Conservation (phyloP, 2,888 invertebrate species). For the Aphodius sticticus region DNA sequence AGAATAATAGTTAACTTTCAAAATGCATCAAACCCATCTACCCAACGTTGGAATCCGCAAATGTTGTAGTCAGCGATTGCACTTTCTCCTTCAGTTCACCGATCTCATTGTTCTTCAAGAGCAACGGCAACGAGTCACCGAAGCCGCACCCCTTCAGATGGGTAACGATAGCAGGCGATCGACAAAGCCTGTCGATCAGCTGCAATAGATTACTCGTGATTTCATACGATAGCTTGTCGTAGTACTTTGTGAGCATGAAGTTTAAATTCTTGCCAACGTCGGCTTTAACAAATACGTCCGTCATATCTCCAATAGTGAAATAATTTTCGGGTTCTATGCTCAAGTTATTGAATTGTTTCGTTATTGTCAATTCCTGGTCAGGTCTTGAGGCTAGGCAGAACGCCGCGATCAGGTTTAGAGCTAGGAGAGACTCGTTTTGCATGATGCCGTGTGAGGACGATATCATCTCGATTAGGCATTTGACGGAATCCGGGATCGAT, state of each 20-base stretch:
- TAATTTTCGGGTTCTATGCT: conserved; percentile 25
- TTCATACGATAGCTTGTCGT: conserved; percentile 54
- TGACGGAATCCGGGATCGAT: conserved; percentile 73
- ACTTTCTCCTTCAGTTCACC: conserved; percentile 35
- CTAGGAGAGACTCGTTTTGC: conserved; percentile 84
- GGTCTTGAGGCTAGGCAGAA: conserved; percentile 26
- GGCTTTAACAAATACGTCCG: conserved; percentile 48
- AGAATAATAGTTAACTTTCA: conserved; percentile 18
- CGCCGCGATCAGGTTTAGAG: conserved; percentile 70
- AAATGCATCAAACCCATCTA: background rate
- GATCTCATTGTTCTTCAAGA: conserved; percentile 35
- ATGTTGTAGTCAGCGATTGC: conserved; percentile 22
- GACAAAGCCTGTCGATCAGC: conserved; percentile 51
- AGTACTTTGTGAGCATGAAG: conserved; percentile 54
- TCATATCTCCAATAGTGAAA: conserved; percentile 10
- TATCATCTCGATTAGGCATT: conserved; percentile 82
- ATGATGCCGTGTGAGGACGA: conserved; percentile 85
- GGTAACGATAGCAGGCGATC: conserved; percentile 44
- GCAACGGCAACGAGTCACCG: conserved; percentile 43
- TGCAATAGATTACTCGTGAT: conserved; percentile 53
- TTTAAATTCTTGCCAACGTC: conserved; percentile 54
- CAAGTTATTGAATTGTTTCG: conserved; percentile 23
- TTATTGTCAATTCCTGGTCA: conserved; percentile 19
- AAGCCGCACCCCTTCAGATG: conserved; percentile 50
- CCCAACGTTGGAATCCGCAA: background rate